A percentile compares a stretch with the other conserved stretches of the same genome.
These are phyloP conservation scores for Neopipo cinnamomea DNA, from an alignment of 2,113 vertebrate genomes.

Conservation along the genomic window DNA sequence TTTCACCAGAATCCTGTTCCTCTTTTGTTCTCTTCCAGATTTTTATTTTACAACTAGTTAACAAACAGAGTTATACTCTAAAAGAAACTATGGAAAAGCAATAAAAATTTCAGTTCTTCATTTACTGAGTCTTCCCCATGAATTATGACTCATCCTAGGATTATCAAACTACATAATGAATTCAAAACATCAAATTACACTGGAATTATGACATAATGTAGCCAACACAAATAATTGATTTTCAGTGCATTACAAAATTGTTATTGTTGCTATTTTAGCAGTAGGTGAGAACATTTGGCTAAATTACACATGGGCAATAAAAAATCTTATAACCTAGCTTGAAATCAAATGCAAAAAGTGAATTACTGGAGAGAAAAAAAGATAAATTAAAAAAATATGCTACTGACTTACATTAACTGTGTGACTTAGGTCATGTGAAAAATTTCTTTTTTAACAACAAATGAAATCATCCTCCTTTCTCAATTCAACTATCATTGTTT, in stretches of 20 bases:
- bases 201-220: neutral
- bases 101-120: conserved; percentile 45
- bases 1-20: neutral
- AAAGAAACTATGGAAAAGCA: conserved; percentile 27
- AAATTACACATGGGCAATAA: neutral
- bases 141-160: conserved; percentile 17
- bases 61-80: neutral
- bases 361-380: neutral
- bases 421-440: neutral
- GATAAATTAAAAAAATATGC: neutral
- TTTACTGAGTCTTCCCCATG: neutral
- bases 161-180: conserved; percentile 13
- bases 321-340: neutral
- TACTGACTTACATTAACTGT: neutral
- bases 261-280: neutral
- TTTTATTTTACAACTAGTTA: neutral
- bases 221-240: neutral
- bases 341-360: neutral
- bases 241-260: neutral
- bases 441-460: neutral
- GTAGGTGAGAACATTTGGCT: neutral
- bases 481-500: neutral
- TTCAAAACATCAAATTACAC: conserved; percentile 2
- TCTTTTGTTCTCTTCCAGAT: neutral
- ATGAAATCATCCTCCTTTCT: neutral